Base-by-base conservation (phyloP, 2,113 vertebrate genomes). In the Silurus glanis region DNA sequence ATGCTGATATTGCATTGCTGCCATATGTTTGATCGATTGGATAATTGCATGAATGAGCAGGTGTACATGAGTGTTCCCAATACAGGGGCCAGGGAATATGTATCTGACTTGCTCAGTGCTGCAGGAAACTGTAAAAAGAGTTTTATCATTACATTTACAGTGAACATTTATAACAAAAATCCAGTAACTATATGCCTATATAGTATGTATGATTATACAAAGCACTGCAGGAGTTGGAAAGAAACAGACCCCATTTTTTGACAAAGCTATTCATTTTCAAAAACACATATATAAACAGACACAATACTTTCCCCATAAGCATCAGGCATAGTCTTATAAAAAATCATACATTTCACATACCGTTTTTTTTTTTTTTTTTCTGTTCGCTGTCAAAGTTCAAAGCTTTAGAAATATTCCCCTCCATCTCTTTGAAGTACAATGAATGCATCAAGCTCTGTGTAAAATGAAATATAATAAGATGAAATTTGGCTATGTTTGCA, bases 351-450 rank as follows among this genome's bases (percentile, higher is more conserved):
- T 51, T 51, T 72, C 37, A 76, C 4, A 23, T 25, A 19, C 64
- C 79, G 87, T 83, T 67, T 80, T 53, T 64, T 58, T 45, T 45
- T 83, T 85, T 81, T 87, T 81, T 87, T 49, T 74, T 71, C 83
- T 69, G 23, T 85, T 80, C 87, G 87, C 89, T 90, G 89, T 90
- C 89, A 85, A 71, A 88, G 85, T 82, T 83, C 85, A 85, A 87
- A 90, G 85, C 80, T 83, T 88, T 85, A 85, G 85, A 85, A 83
- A 87, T 80, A 47, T 85, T 88, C 83, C 61, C 78, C 84, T 66
- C 62, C 51, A 5, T 79, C 87, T 90, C 87, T 90, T 87, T 90
- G 89, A 90, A 90, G 87, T 84, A 53, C 49, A 83, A 62, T 74
- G 87, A 81, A 89, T 83, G 56, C 87, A 85, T 45, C 71, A 49